Conservation (phyloP, 2,113 vertebrate genomes). For the Symphodus melops region DNA sequence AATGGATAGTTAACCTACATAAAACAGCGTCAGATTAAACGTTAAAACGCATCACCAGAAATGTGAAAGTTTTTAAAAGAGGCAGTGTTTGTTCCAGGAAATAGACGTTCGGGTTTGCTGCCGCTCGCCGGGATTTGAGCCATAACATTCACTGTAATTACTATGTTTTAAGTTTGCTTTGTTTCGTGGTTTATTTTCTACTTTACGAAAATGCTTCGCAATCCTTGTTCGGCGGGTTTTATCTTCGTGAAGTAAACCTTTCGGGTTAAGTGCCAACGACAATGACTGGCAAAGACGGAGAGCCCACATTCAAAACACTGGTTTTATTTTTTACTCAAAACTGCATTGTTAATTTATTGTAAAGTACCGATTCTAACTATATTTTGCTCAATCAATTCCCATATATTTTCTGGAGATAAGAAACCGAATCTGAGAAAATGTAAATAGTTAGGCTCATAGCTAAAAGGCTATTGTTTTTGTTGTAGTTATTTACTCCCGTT, state of each 20-base stretch:
- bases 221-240: neutral
- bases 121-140: neutral
- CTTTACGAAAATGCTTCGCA: accelerated
- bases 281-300: no score
- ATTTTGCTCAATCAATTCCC: neutral
- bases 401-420: neutral
- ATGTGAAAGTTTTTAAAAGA: slow-evolving; percentile 43
- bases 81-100: slow-evolving; percentile 53
- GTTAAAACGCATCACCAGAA: neutral
- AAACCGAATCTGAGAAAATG: neutral
- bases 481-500: neutral
- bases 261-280: neutral
- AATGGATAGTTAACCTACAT: accelerated
- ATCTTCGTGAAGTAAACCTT: neutral
- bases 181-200: neutral
- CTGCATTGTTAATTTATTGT: neutral
- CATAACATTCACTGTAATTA: neutral
- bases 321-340: neutral
- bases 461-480: no score
- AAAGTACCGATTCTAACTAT: neutral
- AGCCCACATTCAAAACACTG: no score
- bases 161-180: neutral
- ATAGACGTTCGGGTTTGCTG: slow-evolving; percentile 46
- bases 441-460: neutral
- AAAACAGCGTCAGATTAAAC: accelerated